Base-by-base conservation (phyloP, 2,888 invertebrate genomes). In the Argyresthia albistria region DNA sequence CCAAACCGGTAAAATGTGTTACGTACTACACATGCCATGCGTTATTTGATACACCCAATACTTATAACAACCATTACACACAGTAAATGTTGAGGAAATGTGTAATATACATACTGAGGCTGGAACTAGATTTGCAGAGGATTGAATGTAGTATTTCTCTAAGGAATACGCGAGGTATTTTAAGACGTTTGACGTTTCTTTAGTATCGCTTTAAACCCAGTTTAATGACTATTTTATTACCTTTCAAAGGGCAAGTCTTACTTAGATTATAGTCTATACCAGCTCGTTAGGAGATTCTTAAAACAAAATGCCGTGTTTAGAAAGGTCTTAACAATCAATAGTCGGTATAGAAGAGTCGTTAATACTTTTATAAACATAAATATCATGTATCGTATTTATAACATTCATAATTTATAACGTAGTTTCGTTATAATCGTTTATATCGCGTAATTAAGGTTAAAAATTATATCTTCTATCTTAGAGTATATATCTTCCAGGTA, bases 21-120 rank as follows among this genome's bases (percentile, higher is more conserved):
- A 55, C 56, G 56, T 48, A 50, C 47, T 56, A 53, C 55, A 48
- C 47, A 52, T 51, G 54, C 51, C 51, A 51, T 59, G 57, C 55
- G 66, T 65, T 62, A 67, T 67, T 68, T 65, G 64, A 67, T 65
- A 66, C 59, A 67, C 16, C 69, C 63, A 62, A 65, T 65, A 69
- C 61, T 72, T 70, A 35, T 12, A 25, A 25, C 25, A 25, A 6
- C 25, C 25, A 47, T 47, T 35, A 47, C n/a, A 35, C 8, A 35
- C 12, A 35, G 47, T 35, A 36, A 65, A 59, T 65, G 59, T 63
- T 57, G 55, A 57, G 62, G 64, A 66, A 66, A 65, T 58, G 25
- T 11, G 42, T 42, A 10, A 42, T 42, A 11, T 42, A 11, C 7
- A 42, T 42, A 42, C 42, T 42, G 11, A 12, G 42, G 10, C 10